Percentiles rank a stretch among this genome's conserved stretches.
phyloP scores from a whole-genome alignment of 2,797 vertebrate species.

The Staurois parvus region DNA sequence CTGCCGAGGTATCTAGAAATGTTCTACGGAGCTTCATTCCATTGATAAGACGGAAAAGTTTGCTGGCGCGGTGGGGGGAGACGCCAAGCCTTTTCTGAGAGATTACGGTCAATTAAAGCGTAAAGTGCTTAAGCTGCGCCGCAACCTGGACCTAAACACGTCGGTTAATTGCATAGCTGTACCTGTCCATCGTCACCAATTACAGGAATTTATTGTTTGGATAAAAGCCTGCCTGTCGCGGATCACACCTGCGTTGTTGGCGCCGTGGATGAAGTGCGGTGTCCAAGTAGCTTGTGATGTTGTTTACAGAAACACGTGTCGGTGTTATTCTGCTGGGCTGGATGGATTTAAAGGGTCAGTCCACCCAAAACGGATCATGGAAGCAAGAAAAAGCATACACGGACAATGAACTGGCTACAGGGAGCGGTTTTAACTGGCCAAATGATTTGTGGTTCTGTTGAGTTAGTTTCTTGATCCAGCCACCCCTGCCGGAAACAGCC shows the following conservation, averaged over 20 bases:
- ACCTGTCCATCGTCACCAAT: conserved; percentile 35
- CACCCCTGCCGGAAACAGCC: too few relatives aligned
- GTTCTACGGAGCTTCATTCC: not conserved
- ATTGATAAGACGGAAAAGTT: not conserved
- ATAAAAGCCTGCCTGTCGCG: not conserved
- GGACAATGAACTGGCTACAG: too few relatives aligned
- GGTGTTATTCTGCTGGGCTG: too few relatives aligned
- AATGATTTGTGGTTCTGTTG: too few relatives aligned
- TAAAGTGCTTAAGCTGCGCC: conserved; percentile 1
- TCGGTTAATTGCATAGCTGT: conserved; percentile 38
- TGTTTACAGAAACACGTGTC: too few relatives aligned
- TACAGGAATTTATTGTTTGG: conserved; percentile 24
- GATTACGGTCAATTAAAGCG: conserved; percentile 38
- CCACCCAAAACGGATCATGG: too few relatives aligned
- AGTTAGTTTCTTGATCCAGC: too few relatives aligned
- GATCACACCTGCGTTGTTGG: conserved; percentile 11
- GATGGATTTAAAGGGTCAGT: too few relatives aligned
- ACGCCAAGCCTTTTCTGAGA: not conserved
- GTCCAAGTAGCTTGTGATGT: too few relatives aligned
- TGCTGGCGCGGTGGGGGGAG: not conserved
- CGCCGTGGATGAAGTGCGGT: not conserved
- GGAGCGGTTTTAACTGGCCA: too few relatives aligned
- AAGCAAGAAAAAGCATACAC: too few relatives aligned
- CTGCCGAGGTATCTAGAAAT: not conserved
- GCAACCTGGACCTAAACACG: conserved; percentile 19